Base-by-base conservation (phyloP, 2,888 invertebrate species). In the Spilarctia lutea region DNA sequence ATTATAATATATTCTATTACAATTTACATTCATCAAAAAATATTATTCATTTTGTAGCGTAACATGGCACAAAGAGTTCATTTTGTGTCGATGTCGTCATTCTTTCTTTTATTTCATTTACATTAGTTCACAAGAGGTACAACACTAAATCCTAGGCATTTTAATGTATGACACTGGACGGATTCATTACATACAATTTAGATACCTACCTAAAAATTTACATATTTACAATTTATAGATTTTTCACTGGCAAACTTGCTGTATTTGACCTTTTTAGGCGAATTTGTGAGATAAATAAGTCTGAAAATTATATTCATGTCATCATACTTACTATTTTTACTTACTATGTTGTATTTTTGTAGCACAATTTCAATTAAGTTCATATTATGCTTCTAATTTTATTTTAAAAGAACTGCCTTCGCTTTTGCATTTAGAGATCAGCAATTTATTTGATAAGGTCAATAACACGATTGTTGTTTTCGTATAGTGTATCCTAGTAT, bases 21-120 rank as follows among this genome's bases (percentile, higher is more conserved):
- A 69, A 48, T 56, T 69, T 69, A 69, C n/a, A 69, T 68, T 33
- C 48, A 33, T 33, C 52, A 56, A 52, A 68, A 52, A 52, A 33
- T 35, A 63, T 63, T 24, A 20, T 71, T 30, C 18, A 30, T 71
- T 60, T 83, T 76, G 78, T 69, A 81, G 78, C 83, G 81, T 85
- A 86, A 91, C 88, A 94, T 94, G 94, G 94, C 94, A 95, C 94
- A 91, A 93, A 93, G 91, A 88, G 92, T 93, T 93, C 91, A 93
- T 92, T 52, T 94, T 94, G 91, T 93, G 92, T 93, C 89, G 88
- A 88, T 90, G 87, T 76, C 81, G 79, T 79, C 74, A 77, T 73
- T 77, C 78, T 70, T 65, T 72, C 77, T 11, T 39, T 39, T 39
- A 7, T 8, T 45, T 16, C 18, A 45, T 60, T 63, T 74, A 77